A percentile compares a stretch with the other conserved stretches of the same genome.
These are phyloP conservation scores for Drosophila prosaltans DNA, from an alignment of 1,140 invertebrate genomes.

Conservation along the genomic window DNA sequence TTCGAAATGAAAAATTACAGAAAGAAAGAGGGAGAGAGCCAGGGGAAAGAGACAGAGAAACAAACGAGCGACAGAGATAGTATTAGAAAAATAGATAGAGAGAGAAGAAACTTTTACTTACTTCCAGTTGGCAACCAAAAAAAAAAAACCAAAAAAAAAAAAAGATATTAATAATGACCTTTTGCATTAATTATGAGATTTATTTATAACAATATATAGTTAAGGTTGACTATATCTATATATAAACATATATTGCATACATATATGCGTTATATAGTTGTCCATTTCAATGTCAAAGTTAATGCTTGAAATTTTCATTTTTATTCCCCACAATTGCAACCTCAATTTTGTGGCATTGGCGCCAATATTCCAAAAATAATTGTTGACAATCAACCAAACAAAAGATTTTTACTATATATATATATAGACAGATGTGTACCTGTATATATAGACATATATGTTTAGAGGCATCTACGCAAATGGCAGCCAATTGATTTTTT, in stretches of 20 bases:
- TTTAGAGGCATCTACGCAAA: conserved; percentile 42
- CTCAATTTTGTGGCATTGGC: conserved; percentile 37
- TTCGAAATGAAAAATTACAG: conserved; percentile 1
- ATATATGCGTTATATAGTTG: background rate
- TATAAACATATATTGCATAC: no score
- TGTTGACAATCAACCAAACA: conserved; percentile 70
- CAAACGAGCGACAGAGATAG: background rate
- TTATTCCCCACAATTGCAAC: background rate
- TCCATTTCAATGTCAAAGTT: conserved; percentile 28
- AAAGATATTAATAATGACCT: conserved; percentile 30
- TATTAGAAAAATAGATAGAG: no score
- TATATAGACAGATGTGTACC: background rate
- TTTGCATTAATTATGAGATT: conserved; percentile 26
- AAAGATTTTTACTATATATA: conserved; percentile 19
- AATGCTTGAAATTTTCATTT: conserved; percentile 21
- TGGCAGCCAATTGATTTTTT: conserved; percentile 37
- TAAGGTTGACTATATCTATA: conserved; percentile 21
- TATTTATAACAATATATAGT: conserved; percentile 27
- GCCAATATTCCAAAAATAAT: conserved; percentile 64
- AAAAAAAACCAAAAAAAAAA: background rate
- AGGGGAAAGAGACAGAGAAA: conserved; percentile 1
- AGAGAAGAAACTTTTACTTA: conserved; percentile 20
- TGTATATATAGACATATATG: conserved; percentile 4
- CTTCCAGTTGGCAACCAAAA: conserved; percentile 36
- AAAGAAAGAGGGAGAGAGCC: background rate